Evolutionary conservation across 1,140 invertebrate genomes (phyloP), one percentile per base, ranked within the genome.

Genomic region (Apis florea): DNA sequence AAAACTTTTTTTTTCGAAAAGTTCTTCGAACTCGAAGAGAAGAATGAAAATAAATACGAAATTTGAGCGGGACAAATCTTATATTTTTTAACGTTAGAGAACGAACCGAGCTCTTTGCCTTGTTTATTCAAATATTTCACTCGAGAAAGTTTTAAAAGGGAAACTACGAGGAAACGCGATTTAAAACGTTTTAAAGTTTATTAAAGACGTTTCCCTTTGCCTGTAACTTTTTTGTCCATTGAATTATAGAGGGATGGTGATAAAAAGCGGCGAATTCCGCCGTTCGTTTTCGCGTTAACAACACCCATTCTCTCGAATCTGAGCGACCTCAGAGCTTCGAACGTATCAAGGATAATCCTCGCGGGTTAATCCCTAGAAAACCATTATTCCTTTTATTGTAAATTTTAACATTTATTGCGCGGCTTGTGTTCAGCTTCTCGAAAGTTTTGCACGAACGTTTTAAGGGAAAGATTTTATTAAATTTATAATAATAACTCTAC

Each of bases 201-300:
- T n/a, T n/a, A n/a, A n/a, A n/a, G n/a, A 15, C 68, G 17, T 19
- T 40, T 40, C 67, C 58, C 47, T 70, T 84, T 53, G 64, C 24
- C n/a, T 68, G 61, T 26, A 49, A n/a, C 77, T 40, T 68, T n/a
- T 69, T 77, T 75, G 70, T 74, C 71, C 72, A 70, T 85, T 85
- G 75, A 83, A 85, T 82, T 51, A 75, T 64, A 40, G 19, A 53
- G 47, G 17, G 12, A 4, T 19, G 21, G 21, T n/a, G 8, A 83
- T 72, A 40, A n/a, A 13, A n/a, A 24, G 17, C 10, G 17, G 12
- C 69, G 74, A 78, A 84, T 84, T 68, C 51, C 53, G 17, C 67
- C 61, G n/a, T 15, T 11, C 51, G 12, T 71, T 61, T 49, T 6
- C 10, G n/a, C 26, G 15, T 21, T 58, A 58, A 58, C 53, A 3